phyloP scores from a whole-genome alignment of 1,140 invertebrate species.

The Halictus rubicundus region DNA sequence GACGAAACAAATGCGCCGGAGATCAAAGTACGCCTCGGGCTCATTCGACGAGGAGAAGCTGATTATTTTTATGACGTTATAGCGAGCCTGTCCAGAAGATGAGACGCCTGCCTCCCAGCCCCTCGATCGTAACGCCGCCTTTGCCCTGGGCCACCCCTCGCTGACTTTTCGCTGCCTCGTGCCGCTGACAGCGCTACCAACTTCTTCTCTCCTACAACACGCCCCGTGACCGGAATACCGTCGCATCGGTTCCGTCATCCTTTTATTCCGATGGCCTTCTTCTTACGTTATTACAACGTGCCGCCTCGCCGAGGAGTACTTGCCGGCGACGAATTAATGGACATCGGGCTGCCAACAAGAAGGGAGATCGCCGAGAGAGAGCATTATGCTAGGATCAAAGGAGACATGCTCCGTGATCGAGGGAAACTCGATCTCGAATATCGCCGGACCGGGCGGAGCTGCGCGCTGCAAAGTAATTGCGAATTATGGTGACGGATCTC shows the following conservation, averaged over 20 bases:
- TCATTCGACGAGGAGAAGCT: constrained; percentile 73
- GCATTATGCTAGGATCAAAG: constrained; percentile 28
- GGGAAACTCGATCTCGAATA: constrained; percentile 19
- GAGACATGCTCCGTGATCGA: not conserved
- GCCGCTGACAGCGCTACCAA: constrained; percentile 56
- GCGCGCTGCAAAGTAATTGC: no score
- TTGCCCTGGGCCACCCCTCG: constrained; percentile 39
- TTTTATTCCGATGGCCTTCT: constrained; percentile 65
- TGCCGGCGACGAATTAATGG: constrained; percentile 63
- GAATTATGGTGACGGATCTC: no score
- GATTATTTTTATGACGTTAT: constrained; percentile 80
- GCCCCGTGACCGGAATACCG: constrained; percentile 78
- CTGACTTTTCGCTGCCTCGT: constrained; percentile 19
- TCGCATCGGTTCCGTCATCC: constrained; percentile 48
- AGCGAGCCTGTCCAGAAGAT: constrained; percentile 73
- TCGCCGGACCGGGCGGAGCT: not conserved
- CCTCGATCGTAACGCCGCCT: constrained; percentile 50
- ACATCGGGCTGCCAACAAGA: constrained; percentile 19
- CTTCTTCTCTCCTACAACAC: not conserved
- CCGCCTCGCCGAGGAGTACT: no score
- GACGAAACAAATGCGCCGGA: constrained; percentile 60
- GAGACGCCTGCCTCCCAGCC: constrained; percentile 70
- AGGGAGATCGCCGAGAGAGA: not conserved
- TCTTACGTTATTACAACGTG: constrained; percentile 59
- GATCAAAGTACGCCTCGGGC: constrained; percentile 75